Conservation (phyloP, 2,113 vertebrate genomes). For the Brachyhypopomus gauderio region DNA sequence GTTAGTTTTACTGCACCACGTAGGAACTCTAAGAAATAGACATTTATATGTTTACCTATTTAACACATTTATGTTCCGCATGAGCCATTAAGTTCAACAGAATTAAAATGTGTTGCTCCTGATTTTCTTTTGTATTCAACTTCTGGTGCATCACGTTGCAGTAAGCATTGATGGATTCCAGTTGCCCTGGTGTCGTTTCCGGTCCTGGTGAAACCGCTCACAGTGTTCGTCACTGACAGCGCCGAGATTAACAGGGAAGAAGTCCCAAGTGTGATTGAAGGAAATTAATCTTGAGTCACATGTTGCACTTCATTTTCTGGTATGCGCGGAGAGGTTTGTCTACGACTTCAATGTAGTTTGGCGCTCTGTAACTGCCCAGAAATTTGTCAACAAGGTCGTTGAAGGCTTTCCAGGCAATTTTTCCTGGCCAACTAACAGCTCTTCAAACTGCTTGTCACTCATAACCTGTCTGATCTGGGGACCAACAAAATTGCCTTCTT, state of each 20-base stretch:
- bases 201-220: neutral
- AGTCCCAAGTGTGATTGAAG: neutral
- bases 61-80: too few species aligned
- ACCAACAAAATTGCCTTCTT: neutral
- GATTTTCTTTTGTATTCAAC: too few species aligned
- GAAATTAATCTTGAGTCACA: neutral
- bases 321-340: neutral
- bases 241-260: neutral
- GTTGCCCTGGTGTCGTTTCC: neutral
- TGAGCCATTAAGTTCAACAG: too few species aligned
- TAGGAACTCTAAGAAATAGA: too few species aligned
- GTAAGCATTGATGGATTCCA: neutral
- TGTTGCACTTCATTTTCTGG: neutral
- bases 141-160: too few species aligned
- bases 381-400: neutral
- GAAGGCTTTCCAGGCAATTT: conserved; percentile 3
- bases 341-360: neutral
- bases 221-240: neutral
- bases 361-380: too few species aligned
- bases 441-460: conserved; percentile 3
- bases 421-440: conserved; percentile 11
- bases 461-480: too few species aligned
- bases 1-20: too few species aligned
- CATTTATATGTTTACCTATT: too few species aligned
- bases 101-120: too few species aligned